phyloP scores from a whole-genome alignment of 2,797 vertebrate species.

The Catharus ustulatus region DNA sequence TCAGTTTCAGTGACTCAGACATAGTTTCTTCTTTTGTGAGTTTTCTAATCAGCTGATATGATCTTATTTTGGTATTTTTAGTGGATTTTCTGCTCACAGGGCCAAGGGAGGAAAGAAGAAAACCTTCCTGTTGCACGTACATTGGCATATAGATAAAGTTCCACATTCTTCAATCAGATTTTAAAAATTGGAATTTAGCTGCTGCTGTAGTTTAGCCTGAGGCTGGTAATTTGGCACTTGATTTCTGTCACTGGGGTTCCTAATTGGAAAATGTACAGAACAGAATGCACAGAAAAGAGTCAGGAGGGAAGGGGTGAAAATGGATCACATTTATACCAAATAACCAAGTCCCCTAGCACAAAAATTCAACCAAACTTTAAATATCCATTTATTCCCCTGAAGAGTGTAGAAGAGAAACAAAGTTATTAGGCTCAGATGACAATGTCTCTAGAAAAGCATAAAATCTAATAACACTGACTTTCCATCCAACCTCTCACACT shows the following conservation, averaged over 20 bases:
- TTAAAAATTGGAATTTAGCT: slow-evolving; percentile 56
- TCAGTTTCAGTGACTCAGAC: neutral
- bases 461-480: slow-evolving; percentile 41
- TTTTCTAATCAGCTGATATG: neutral
- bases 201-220: slow-evolving; percentile 39
- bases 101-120: neutral
- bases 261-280: slow-evolving; percentile 13
- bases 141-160: slow-evolving; percentile 5
- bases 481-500: neutral
- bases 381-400: slow-evolving; percentile 1
- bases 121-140: neutral
- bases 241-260: slow-evolving; percentile 7
- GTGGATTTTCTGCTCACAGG: neutral
- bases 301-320: neutral
- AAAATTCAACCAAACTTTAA: slow-evolving; percentile 43
- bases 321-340: slow-evolving; percentile 11
- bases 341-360: neutral
- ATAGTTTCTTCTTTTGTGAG: neutral
- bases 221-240: slow-evolving; percentile 20
- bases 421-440: neutral
- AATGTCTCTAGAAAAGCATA: slow-evolving; percentile 27
- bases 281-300: neutral
- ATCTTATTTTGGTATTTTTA: neutral
- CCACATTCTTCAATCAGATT: slow-evolving; percentile 23
- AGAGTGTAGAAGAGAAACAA: slow-evolving; percentile 7